Evolutionary conservation across 2,797 vertebrate species (phyloP), one percentile per base, ranked within the genome.

Genomic region (Loris lydekkerianus): DNA sequence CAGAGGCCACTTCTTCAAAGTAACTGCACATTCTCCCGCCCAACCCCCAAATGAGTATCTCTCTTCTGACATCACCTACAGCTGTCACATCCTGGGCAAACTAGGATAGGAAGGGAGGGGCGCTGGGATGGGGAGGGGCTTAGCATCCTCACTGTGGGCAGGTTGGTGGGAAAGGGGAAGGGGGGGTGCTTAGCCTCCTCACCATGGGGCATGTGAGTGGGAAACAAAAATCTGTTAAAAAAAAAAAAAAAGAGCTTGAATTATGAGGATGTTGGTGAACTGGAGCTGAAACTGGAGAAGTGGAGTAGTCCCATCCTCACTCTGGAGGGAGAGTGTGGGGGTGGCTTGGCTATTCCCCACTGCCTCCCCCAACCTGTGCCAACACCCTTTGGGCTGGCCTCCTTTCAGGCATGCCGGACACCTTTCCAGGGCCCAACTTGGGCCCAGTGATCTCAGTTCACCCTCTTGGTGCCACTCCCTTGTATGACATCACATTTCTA

Each of bases 101-200:
- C 34, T 70, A n/a, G 34, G 43, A 63, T 37, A 29, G 27, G 70
- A 34, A 65, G 27, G 29, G 43, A n/a, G 37, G 46, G 15, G 10
- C 11, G 3, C 11, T 20, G n/a, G 17, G 27, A 5, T 0, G 17
- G 10, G n/a, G 49, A 11, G 15, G 53, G n/a, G 1, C 61, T 63
- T 9, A 53, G 70, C 14, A 25, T 25, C 37, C 31, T 65, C 49
- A 25, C 49, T 13, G 20, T 18, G 49, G 29, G 25, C 23, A 2
- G 21, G 46, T 20, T 37, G 20, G 29, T 20, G n/a, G n/a, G 9
- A 21, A 21, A 49, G 27, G 27, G 63, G 34, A 6, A 15, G 6
- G 14, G n/a, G 40, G 23, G 6, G 2, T 6, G 0, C 53, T 56
- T 8, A 34, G 53, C 20, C 23, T 23, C 29, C 31, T 56, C 34